A percentile compares a stretch with the other conserved stretches of the same genome.
These are phyloP conservation scores for Melozone crissalis DNA, from an alignment of 2,113 vertebrate species.

Conservation along the genomic window DNA sequence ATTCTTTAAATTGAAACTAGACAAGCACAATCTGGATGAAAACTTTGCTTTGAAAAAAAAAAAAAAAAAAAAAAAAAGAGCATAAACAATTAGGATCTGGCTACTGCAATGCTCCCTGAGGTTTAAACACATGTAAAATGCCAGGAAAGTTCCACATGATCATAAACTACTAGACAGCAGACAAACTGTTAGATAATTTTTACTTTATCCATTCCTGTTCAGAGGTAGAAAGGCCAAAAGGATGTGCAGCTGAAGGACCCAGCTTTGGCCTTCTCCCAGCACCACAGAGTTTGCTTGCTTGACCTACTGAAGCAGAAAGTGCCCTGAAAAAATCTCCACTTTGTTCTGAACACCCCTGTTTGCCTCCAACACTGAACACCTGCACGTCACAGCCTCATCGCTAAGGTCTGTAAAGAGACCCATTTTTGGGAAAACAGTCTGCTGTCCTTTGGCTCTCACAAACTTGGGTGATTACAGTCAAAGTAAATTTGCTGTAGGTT, in stretches of 20 bases:
- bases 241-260: neutral
- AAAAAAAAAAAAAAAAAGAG: neutral
- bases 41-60: neutral
- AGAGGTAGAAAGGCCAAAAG: neutral
- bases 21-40: neutral
- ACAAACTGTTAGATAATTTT: neutral
- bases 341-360: neutral
- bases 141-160: neutral
- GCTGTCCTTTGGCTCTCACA: neutral
- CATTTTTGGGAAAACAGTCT: neutral
- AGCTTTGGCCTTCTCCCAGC: neutral
- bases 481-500: neutral
- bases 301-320: neutral
- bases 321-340: neutral
- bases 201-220: neutral
- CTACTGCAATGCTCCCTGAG: neutral
- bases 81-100: neutral
- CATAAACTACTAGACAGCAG: neutral
- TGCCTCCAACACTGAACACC: neutral
- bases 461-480: neutral
- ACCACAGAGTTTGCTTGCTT: neutral
- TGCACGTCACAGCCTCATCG: neutral
- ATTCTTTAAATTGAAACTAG: constrained; percentile 14
- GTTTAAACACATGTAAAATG: neutral
- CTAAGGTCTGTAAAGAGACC: neutral